Base-by-base conservation (phyloP, 2,797 vertebrate genomes). In the Gobio occitaniae region DNA sequence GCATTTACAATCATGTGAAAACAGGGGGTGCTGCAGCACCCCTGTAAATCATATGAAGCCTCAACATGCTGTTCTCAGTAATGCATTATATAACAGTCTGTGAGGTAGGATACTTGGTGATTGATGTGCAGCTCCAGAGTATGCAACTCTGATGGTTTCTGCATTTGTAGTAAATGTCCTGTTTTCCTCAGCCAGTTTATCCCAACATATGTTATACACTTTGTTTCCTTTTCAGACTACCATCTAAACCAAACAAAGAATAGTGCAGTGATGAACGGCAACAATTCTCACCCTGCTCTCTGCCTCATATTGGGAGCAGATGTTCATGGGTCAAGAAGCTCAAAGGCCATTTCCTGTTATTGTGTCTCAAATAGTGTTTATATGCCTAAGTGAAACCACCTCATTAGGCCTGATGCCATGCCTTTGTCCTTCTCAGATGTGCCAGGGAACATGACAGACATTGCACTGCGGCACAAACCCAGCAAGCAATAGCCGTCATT, bases 261-360 rank as follows among this genome's bases (percentile, higher is more conserved):
- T 86, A 91, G 88, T 90, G 36, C 85, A 84, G 77, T 80, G 86
- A 29, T 32, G 32, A 32, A 32, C 2, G 32, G 32, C 32, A 32
- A 32, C 32, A 32, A 32, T 54, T 80, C 50, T 81, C 82, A 75
- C 66, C 32, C 47, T 54, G n/a, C 78, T 89, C 69, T 79, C 36
- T 82, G 61, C 71, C 44, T 78, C 92, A 94, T 93, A 93, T 93
- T 94, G 92, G 87, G 82, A 89, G 79, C 94, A 95, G 93, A 94
- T 94, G 94, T 94, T 79, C 89, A 82, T 84, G 80, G 38, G 68
- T 78, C 84, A 87, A 50, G 76, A 63, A 84, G 77, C 80, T 88
- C 77, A 78, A 85, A 84, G 83, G 84, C 74, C 82, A 84, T 82
- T 89, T 89, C 88, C 86, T 87, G 84, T 86, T 90, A 76, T 86